Conservation (phyloP, 1,140 invertebrate species). For the Zophobas morio region DNA sequence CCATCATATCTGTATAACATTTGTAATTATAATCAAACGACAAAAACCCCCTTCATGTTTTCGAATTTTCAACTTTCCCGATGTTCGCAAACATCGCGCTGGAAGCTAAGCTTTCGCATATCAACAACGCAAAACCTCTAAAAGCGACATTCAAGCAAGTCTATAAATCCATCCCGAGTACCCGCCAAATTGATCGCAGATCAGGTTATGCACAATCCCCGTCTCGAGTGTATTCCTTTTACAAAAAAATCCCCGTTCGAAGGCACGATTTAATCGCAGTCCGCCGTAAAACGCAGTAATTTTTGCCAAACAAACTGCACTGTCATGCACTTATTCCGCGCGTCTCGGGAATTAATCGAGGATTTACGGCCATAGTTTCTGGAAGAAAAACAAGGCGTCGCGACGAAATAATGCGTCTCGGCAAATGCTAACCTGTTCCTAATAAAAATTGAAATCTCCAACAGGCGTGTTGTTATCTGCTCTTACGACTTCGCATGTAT, state of each 20-base stretch:
- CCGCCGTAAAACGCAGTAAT: slow-evolving; percentile 5
- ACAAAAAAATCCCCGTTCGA: not conserved
- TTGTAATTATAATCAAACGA: too few species aligned
- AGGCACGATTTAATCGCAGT: not conserved
- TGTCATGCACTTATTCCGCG: not conserved
- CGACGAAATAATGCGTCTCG: slow-evolving; percentile 7
- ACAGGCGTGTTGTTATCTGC: slow-evolving; percentile 43
- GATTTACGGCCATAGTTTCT: not conserved
- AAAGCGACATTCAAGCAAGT: too few species aligned
- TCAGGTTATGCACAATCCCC: not conserved
- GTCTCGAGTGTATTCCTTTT: not conserved
- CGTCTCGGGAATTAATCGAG: slow-evolving; percentile 6
- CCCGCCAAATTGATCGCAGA: not conserved
- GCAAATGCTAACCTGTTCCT: not conserved
- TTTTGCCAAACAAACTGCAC: not conserved
- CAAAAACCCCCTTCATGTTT: too few species aligned
- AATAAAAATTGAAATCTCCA: slow-evolving; percentile 48
- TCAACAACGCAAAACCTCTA: too few species aligned
- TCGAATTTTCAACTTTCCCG: too few species aligned
- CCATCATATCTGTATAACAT: too few species aligned
- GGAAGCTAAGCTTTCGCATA: too few species aligned
- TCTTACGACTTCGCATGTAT: slow-evolving; percentile 40
- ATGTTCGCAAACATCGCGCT: too few species aligned
- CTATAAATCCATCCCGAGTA: not conserved
- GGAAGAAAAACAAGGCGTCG: not conserved